Conservation (phyloP, 2,113 vertebrate species). For the Cairina moschata region DNA sequence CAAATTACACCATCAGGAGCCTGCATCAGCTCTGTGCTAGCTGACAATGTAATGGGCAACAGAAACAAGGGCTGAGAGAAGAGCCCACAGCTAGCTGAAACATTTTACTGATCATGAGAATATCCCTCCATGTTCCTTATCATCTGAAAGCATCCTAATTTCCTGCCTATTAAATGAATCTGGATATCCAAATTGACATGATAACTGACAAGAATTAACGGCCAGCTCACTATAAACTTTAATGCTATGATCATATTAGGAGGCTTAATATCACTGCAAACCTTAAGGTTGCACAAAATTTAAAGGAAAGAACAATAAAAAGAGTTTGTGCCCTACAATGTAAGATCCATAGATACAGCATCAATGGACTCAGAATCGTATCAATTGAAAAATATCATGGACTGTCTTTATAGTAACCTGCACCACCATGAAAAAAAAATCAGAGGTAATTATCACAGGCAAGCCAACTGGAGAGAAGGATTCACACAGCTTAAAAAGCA, state of each 20-base stretch:
- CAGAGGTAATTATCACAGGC: neutral
- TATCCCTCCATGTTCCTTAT: neutral
- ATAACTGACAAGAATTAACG: neutral
- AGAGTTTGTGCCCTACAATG: neutral
- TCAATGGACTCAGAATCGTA: neutral
- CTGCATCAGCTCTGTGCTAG: neutral
- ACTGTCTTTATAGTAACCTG: neutral
- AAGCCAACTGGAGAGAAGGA: neutral
- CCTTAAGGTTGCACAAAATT: neutral
- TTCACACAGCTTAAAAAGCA: neutral
- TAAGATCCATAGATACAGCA: neutral
- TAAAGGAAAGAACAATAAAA: neutral
- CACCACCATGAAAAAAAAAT: neutral
- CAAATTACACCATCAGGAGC: neutral
- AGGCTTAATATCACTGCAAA: neutral
- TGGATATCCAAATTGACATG: neutral
- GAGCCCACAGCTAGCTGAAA: neutral
- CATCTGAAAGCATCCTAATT: neutral
- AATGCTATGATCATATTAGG: neutral
- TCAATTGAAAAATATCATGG: neutral
- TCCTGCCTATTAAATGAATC: neutral
- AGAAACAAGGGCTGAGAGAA: neutral
- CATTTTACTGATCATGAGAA: neutral
- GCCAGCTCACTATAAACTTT: neutral
- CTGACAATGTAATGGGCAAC: neutral